Conservation (phyloP, 1,140 invertebrate species). For the Gryon sp. region DNA sequence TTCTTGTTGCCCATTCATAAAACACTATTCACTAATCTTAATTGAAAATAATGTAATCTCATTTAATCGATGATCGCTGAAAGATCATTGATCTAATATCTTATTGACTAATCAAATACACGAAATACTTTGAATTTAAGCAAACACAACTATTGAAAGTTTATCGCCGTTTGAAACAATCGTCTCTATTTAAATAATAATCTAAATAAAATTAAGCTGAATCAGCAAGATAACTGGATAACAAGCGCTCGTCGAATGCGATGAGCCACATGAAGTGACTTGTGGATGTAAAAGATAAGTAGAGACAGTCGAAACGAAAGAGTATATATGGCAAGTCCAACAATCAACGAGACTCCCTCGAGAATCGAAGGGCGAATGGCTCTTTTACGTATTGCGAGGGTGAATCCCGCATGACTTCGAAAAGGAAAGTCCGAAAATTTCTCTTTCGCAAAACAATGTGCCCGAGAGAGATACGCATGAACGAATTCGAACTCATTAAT, state of each 20-base stretch:
- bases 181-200: conserved; percentile 47
- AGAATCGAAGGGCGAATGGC: conserved; percentile 20
- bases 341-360: conserved; percentile 30
- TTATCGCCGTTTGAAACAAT: too few species aligned
- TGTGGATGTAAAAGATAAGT: conserved; percentile 21
- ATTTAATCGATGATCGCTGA: too few species aligned
- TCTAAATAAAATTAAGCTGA: conserved; percentile 47
- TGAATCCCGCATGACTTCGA: conserved; percentile 6
- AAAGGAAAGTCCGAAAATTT: conserved; percentile 17
- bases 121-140: too few species aligned
- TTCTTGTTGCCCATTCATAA: too few species aligned
- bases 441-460: conserved; percentile 22
- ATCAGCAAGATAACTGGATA: conserved; percentile 49
- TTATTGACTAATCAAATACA: too few species aligned
- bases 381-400: conserved; percentile 20
- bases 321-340: conserved; percentile 15
- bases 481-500: conserved; percentile 8
- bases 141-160: too few species aligned
- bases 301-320: conserved; percentile 35
- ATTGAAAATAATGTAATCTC: too few species aligned
- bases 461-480: background rate
- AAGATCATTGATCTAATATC: too few species aligned
- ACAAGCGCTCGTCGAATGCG: conserved; percentile 22
- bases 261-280: conserved; percentile 18
- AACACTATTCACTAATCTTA: too few species aligned